A percentile compares a stretch with the other conserved stretches of the same genome.
Evolutionary conservation across 2,888 invertebrate species (phyloP).

Genomic region (Oscheius sp.): DNA sequence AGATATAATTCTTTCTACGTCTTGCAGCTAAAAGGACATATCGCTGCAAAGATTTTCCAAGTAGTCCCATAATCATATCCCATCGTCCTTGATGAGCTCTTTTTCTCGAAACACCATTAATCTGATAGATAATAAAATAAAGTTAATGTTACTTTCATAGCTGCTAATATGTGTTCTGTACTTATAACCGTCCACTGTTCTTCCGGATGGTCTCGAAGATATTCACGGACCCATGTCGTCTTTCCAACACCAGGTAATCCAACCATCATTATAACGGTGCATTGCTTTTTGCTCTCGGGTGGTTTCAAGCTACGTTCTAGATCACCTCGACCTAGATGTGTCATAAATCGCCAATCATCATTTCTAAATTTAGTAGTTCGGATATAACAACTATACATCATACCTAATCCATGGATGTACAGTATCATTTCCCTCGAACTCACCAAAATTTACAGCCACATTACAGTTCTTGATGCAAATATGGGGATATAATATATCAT

Average conservation of each 20-base stretch:
- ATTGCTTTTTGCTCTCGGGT: conserved; percentile 60
- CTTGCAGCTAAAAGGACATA: conserved; percentile 67
- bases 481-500: conserved; percentile 83
- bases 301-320: conserved; percentile 37
- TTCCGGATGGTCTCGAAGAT: conserved; percentile 79
- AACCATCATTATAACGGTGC: conserved; percentile 67
- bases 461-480: conserved; percentile 87
- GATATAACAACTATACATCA: not conserved
- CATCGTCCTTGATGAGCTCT: conserved; percentile 74
- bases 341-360: conserved; percentile 6
- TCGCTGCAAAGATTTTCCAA: conserved; percentile 81
- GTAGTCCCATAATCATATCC: conserved; percentile 87
- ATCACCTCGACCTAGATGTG: conserved; percentile 17
- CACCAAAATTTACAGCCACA: conserved; percentile 65
- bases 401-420: conserved; percentile 37
- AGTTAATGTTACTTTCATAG: conserved; percentile 82
- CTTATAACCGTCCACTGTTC: conserved; percentile 88
- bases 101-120: conserved; percentile 86
- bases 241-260: conserved; percentile 93
- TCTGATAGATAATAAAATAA: conserved; percentile 65
- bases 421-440: conserved; percentile 35
- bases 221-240: conserved; percentile 84
- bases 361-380: conserved; percentile 6
- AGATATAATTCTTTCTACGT: conserved; percentile 88
- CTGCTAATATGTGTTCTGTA: conserved; percentile 84